These are phyloP conservation scores for Chaenocephalus aceratus DNA, from an alignment of 2,113 vertebrate species.

Conservation along the genomic window DNA sequence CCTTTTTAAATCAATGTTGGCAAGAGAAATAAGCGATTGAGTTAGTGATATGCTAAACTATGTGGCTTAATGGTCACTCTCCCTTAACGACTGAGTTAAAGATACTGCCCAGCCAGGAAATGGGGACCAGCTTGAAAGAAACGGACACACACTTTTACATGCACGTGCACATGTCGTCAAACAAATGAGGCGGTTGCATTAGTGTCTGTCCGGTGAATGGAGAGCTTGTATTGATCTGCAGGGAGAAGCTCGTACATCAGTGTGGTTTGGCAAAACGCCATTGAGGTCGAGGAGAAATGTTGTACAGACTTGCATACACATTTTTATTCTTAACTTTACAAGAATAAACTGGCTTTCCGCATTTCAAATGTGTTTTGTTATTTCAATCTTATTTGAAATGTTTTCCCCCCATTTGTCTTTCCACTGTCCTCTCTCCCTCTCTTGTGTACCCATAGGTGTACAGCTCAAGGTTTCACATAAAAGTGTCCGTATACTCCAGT, in stretches of 20 bases:
- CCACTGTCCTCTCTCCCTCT: no score
- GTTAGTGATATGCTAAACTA: conserved; percentile 64
- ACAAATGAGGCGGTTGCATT: conserved; percentile 71
- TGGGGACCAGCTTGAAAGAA: conserved; percentile 21
- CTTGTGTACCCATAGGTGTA: background rate
- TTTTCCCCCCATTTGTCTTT: background rate
- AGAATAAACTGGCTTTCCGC: conserved; percentile 9
- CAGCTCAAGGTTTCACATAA: conserved; percentile 20
- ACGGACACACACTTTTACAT: conserved; percentile 17
- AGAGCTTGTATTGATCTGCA: conserved; percentile 71
- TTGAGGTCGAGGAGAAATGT: conserved; percentile 51
- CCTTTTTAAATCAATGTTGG: conserved; percentile 43
- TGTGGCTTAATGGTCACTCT: conserved; percentile 64
- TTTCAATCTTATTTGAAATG: background rate
- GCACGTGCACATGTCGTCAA: conserved; percentile 38
- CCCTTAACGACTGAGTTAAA: conserved; percentile 52
- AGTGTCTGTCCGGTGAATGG: conserved; percentile 64
- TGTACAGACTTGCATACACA: conserved; percentile 3
- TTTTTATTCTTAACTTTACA: conserved; percentile 9
- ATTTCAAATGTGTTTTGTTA: background rate
- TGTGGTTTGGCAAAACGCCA: conserved; percentile 70
- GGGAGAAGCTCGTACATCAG: conserved; percentile 68
- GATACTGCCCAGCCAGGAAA: conserved; percentile 33
- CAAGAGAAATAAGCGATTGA: conserved; percentile 54
- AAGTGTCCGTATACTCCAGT: conserved; percentile 1